These are phyloP conservation scores for Vicugna pacos DNA, from an alignment of 2,113 vertebrate genomes.

Conservation along the genomic window DNA sequence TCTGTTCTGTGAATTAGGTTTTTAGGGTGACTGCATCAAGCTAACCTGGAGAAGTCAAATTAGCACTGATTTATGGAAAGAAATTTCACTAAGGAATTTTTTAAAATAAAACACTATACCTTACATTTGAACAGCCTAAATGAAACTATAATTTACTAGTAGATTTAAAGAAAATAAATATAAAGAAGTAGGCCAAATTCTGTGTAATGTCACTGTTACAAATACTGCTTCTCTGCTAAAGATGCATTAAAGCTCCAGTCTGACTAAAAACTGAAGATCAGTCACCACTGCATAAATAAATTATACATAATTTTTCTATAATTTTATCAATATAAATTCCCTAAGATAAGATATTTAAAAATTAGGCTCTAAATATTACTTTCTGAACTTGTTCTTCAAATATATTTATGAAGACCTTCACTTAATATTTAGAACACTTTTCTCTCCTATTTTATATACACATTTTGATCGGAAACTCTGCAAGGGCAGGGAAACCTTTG, in stretches of 20 bases:
- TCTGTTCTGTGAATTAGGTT: neutral
- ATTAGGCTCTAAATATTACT: neutral
- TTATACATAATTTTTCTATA: neutral
- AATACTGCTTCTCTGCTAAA: neutral
- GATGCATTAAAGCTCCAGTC: neutral
- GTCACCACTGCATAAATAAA: neutral
- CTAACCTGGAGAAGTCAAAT: neutral
- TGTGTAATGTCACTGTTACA: neutral
- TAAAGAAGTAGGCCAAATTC: neutral
- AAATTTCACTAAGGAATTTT: neutral
- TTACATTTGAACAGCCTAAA: neutral
- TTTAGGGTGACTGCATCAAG: neutral
- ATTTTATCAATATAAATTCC: conserved; percentile 26
- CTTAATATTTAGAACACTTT: neutral
- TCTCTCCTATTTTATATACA: neutral
- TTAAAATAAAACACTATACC: neutral
- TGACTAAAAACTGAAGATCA: conserved; percentile 34
- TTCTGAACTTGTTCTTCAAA: conserved; percentile 6
- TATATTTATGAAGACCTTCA: neutral
- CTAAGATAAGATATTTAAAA: neutral
- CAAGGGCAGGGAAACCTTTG: neutral
- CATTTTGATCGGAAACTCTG: neutral
- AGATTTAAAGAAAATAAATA: conserved; percentile 44
- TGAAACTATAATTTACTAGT: conserved; percentile 15
- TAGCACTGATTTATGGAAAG: conserved; percentile 1